Conservation (phyloP, 2,113 vertebrate genomes). For the Platysteira castanea region DNA sequence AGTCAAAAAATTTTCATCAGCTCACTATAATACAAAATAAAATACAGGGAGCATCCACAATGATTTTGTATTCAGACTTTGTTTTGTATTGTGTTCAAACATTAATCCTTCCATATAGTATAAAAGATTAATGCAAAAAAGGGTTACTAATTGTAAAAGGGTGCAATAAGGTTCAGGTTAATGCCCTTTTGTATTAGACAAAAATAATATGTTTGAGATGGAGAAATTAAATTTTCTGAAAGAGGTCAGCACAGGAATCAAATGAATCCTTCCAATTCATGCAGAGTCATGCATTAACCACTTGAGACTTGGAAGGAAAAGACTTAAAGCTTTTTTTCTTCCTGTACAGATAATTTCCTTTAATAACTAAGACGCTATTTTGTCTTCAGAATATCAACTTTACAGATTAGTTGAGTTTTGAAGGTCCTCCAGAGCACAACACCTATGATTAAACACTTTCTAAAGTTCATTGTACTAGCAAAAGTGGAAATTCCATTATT, state of each 20-base stretch:
- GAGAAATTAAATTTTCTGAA: conserved; percentile 66
- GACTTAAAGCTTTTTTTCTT: conserved; percentile 52
- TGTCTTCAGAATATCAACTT: conserved; percentile 69
- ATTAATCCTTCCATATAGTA: conserved; percentile 39
- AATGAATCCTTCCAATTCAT: conserved; percentile 70
- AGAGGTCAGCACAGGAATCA: conserved; percentile 61
- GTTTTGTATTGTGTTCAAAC: conserved; percentile 31
- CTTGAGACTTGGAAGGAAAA: conserved; percentile 69
- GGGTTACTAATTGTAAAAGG: conserved; percentile 52
- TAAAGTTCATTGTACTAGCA: conserved; percentile 49
- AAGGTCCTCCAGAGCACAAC: conserved; percentile 62
- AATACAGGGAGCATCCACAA: neutral
- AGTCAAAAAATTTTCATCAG: conserved; percentile 16
- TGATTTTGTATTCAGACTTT: neutral
- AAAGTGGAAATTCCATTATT: conserved; percentile 62
- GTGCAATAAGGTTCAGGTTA: neutral
- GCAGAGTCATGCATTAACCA: conserved; percentile 75
- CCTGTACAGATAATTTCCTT: conserved; percentile 70
- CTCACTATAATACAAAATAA: neutral
- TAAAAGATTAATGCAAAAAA: conserved; percentile 44
- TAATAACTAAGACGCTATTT: conserved; percentile 68
- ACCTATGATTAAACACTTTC: conserved; percentile 70
- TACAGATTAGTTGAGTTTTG: conserved; percentile 66
- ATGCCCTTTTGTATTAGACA: conserved; percentile 42
- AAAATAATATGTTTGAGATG: conserved; percentile 61